These are phyloP conservation scores for Alauda arvensis DNA, from an alignment of 2,797 vertebrate genomes.

Conservation along the genomic window DNA sequence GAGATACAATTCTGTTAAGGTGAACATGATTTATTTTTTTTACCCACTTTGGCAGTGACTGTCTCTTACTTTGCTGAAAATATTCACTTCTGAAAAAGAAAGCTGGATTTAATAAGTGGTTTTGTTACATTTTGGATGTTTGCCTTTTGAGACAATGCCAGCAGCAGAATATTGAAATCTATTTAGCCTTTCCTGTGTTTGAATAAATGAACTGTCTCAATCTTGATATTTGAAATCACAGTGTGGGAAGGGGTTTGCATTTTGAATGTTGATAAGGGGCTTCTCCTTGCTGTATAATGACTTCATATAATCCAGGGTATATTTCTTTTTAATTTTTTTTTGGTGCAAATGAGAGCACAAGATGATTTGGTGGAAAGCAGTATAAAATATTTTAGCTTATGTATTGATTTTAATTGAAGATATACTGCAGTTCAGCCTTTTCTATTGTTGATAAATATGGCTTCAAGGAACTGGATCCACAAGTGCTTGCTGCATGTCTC, in stretches of 20 bases:
- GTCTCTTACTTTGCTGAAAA: not conserved
- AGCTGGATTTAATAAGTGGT: not conserved
- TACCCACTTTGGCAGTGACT: not conserved
- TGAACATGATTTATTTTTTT: not conserved
- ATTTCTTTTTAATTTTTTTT: not conserved
- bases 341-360: not conserved
- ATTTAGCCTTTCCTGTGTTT: not conserved
- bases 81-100: not conserved
- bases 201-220: not conserved
- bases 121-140: not conserved
- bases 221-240: not conserved
- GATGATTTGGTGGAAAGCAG: not conserved
- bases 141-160: slow-evolving; percentile 2
- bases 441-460: not conserved
- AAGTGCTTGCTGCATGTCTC: not conserved
- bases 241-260: not conserved
- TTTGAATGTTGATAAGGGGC: not conserved
- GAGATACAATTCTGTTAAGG: not conserved
- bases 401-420: not conserved
- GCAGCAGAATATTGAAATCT: not conserved
- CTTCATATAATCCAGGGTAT: not conserved
- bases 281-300: not conserved
- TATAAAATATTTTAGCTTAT: not conserved
- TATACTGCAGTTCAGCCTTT: not conserved
- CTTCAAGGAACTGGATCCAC: not conserved